Evolutionary conservation across 2,888 invertebrate species (phyloP), one percentile per base, ranked within the genome.

Genomic region (Strigamia crassipes): DNA sequence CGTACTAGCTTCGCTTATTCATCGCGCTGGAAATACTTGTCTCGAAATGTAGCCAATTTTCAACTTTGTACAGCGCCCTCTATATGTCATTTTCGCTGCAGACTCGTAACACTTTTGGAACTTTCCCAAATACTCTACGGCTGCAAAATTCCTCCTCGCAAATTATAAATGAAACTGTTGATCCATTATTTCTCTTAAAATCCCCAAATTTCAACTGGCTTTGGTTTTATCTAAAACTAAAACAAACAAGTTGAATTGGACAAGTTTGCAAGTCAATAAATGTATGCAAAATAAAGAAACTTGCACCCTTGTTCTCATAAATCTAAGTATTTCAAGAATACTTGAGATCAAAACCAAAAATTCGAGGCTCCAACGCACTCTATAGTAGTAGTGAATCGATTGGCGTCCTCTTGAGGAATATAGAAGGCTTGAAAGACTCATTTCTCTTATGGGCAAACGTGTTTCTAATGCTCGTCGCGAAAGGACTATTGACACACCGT

Each of bases 11-110:
- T 73, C 73, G 73, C 73, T 73, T 73, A 73, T 73, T 73, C 73
- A 73, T 73, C 73, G 73, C 27, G 73, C 73, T 73, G 73, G 73
- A 73, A 73, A 73, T 73, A 73, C 73, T 73, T 31, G 73, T 73
- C 73, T 73, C 27, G 73, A 73, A 73, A 73, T 73, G 31, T 73
- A 73, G 73, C 73, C 73, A 73, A 73, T 73, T 73, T 73, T 73
- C 73, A 73, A 73, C 73, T 73, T 73, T 73, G 73, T 73, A 73
- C 73, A 73, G 73, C 73, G 73, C 73, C 73, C 73, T 73, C 73
- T 73, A 73, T 73, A 73, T 73, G 73, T 73, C 73, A 73, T 73
- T 73, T 73, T 73, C 73, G 73, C 15, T 73, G 27, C 31, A 27
- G 27, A 73, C 73, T 73, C 27, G 23, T 27, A 73, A 73, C 27